These are phyloP conservation scores for Xiphias gladius DNA, from an alignment of 2,113 vertebrate species.

Conservation along the genomic window DNA sequence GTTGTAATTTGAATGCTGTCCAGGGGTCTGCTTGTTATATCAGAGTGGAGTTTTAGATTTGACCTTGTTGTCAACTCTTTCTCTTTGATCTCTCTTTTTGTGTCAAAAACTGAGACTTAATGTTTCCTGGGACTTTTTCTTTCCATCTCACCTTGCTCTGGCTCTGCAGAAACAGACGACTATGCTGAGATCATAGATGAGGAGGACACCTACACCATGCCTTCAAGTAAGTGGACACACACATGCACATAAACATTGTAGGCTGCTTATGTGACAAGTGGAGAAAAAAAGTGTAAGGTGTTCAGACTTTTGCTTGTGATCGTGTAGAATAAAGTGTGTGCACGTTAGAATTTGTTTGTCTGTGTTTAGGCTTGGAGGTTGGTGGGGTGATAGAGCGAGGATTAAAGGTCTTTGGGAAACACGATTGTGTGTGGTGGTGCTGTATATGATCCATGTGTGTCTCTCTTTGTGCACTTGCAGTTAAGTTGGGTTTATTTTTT, in stretches of 20 bases:
- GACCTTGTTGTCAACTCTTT: constrained; percentile 7
- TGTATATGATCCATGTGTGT: background rate
- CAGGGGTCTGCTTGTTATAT: background rate
- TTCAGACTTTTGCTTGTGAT: background rate
- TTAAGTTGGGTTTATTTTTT: background rate
- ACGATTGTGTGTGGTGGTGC: background rate
- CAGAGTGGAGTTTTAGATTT: background rate
- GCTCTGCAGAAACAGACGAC: constrained; percentile 94
- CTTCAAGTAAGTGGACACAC: constrained; percentile 92
- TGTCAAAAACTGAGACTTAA: background rate
- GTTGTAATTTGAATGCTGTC: background rate
- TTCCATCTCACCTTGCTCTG: background rate
- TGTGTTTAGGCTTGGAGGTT: background rate
- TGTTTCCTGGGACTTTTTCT: no score
- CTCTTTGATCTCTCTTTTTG: background rate
- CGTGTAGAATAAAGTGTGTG: background rate
- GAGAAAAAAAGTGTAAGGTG: background rate
- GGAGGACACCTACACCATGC: constrained; percentile 98
- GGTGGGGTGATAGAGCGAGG: background rate
- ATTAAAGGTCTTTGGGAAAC: background rate
- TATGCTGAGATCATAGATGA: constrained; percentile 99
- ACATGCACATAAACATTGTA: background rate
- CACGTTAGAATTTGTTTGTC: background rate
- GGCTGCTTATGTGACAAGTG: background rate
- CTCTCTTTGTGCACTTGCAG: background rate